Conservation (phyloP, 2,797 vertebrate genomes). For the Pachyuromys duprasi region DNA sequence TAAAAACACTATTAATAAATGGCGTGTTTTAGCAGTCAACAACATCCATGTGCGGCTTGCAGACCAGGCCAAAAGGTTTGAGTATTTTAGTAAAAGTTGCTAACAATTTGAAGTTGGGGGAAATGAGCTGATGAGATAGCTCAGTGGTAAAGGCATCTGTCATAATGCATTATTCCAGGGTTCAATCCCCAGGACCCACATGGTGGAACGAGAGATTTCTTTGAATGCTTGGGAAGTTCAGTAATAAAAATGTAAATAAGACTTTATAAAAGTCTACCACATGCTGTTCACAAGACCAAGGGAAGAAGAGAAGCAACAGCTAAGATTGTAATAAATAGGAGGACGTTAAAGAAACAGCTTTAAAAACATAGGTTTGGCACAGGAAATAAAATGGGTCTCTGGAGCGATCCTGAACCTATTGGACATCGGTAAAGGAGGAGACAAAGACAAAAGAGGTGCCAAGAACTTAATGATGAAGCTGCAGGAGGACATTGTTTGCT, state of each 20-base stretch:
- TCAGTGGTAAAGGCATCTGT: background rate
- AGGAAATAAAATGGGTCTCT: background rate
- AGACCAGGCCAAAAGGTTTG: background rate
- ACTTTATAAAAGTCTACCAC: background rate
- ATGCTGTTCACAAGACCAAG: background rate
- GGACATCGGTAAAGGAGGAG: background rate
- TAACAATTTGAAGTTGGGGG: background rate
- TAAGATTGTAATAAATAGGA: background rate
- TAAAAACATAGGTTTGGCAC: background rate
- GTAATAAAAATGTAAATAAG: background rate
- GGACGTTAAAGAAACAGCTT: slow-evolving; percentile 37
- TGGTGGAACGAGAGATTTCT: background rate
- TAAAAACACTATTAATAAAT: background rate
- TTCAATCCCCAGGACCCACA: background rate
- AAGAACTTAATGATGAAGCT: background rate
- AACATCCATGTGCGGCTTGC: too few relatives aligned
- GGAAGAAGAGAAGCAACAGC: background rate
- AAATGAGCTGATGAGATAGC: background rate
- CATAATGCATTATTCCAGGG: background rate
- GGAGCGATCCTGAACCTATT: background rate
- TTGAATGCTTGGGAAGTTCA: background rate
- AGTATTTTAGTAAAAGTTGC: slow-evolving; percentile 48
- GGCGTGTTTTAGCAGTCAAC: background rate
- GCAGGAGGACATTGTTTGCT: background rate
- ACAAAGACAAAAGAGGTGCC: background rate